Conservation (phyloP, 2,797 vertebrate species). For the Typhlichthys subterraneus region DNA sequence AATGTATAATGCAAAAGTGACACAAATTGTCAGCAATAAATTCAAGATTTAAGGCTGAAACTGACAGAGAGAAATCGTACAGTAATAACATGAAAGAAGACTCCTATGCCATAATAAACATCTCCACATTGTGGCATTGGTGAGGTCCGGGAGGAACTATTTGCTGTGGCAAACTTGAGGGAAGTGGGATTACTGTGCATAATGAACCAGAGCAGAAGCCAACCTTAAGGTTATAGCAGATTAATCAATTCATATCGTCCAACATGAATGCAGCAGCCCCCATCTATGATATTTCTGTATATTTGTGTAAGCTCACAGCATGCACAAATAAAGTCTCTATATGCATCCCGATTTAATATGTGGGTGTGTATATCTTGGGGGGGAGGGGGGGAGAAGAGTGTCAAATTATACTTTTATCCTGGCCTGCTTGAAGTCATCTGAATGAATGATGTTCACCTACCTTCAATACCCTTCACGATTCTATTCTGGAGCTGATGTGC, state of each 20-base stretch:
- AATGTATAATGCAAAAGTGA: constrained; percentile 51
- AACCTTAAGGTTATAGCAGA: constrained; percentile 9
- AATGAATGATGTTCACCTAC: not conserved
- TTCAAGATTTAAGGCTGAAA: constrained; percentile 41
- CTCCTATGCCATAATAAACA: constrained; percentile 8
- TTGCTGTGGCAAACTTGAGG: constrained; percentile 25
- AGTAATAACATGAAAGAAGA: constrained; percentile 35
- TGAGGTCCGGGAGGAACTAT: constrained; percentile 17
- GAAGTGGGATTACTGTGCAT: constrained; percentile 5
- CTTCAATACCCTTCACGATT: not conserved
- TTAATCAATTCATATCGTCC: constrained; percentile 1
- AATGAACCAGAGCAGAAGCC: constrained; percentile 20
- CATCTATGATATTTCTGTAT: constrained; percentile 20
- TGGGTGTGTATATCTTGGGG: not conserved
- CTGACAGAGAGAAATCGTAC: constrained; percentile 28
- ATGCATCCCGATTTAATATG: constrained; percentile 5
- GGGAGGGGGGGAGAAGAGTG: constrained; percentile 10
- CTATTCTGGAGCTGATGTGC: not conserved
- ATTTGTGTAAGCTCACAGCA: constrained; percentile 9
- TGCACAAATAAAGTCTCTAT: constrained; percentile 10
- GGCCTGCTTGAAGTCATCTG: too few species aligned
- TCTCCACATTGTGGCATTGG: not conserved
- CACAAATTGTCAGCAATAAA: constrained; percentile 56
- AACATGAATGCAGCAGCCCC: not conserved
- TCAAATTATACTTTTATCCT: not conserved